phyloP scores from a whole-genome alignment of 92 coral and sea anemone genomes.

The Heteractis magnifica region DNA sequence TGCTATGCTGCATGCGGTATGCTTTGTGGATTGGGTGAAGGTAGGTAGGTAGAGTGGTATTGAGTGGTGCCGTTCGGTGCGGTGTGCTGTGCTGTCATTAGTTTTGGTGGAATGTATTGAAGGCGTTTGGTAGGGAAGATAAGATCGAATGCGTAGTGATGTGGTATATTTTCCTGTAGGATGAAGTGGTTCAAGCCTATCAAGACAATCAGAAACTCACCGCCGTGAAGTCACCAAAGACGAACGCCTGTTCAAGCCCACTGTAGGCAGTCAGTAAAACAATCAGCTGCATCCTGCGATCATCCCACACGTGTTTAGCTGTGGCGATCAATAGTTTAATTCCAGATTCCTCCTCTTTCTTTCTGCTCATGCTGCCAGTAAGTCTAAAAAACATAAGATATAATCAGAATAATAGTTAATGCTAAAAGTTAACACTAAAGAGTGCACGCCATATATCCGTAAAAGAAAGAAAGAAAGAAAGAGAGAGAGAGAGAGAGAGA shows the following conservation, averaged over 20 bases:
- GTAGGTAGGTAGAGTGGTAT: too few relatives aligned
- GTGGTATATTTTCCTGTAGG: neutral
- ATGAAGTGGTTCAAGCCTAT: too few relatives aligned
- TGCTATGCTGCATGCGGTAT: too few relatives aligned
- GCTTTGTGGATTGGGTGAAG: too few relatives aligned
- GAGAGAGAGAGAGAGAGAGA: too few relatives aligned
- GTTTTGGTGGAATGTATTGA: neutral
- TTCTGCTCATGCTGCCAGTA: conserved; percentile 69
- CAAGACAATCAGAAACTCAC: conserved; percentile 33
- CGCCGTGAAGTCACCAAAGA: conserved; percentile 92
- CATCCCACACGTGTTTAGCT: conserved; percentile 60
- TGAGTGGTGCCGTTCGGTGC: too few relatives aligned
- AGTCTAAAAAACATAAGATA: conserved; percentile 5
- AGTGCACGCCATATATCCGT: too few relatives aligned
- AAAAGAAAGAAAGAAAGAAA: too few relatives aligned
- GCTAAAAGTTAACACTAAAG: too few relatives aligned
- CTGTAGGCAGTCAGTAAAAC: conserved; percentile 92
- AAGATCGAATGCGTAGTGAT: too few relatives aligned
- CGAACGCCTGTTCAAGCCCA: conserved; percentile 97
- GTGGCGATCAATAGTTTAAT: conserved; percentile 76
- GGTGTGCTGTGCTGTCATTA: neutral
- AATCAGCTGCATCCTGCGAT: conserved; percentile 70
- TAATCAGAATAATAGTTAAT: too few relatives aligned
- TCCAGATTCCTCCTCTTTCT: conserved; percentile 60
- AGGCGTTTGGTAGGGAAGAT: too few relatives aligned